Percentiles rank a stretch among this genome's conserved stretches.
Evolutionary conservation across 2,888 invertebrate species (phyloP).

Genomic region (Drosophila vallismaia): DNA sequence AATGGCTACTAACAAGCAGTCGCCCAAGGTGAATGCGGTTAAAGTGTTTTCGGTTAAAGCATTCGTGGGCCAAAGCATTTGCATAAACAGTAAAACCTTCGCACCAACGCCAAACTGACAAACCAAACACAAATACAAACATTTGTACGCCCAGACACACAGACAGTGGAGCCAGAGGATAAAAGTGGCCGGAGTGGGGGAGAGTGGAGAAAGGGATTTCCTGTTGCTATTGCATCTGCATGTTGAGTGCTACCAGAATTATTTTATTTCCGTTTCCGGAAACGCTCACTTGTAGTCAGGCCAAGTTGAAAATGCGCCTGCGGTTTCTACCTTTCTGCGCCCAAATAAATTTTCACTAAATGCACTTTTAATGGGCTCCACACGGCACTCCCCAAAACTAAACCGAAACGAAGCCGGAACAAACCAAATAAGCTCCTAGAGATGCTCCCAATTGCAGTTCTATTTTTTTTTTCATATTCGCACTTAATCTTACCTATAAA

Average conservation of each 20-base stretch:
- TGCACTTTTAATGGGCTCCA: conserved; percentile 76
- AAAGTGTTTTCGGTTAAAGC: conserved; percentile 80
- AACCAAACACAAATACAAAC: conserved; percentile 40
- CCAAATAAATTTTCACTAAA: conserved; percentile 74
- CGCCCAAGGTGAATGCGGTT: conserved; percentile 78
- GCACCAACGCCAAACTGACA: conserved; percentile 33
- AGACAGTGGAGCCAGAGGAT: conserved; percentile 14
- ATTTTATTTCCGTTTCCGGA: conserved; percentile 80
- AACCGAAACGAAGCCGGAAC: conserved; percentile 30
- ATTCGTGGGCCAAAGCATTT: conserved; percentile 68
- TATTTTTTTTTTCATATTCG: neutral
- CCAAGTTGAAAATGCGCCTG: conserved; percentile 68
- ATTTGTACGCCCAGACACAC: conserved; percentile 26
- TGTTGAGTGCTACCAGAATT: conserved; percentile 60
- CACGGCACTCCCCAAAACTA: conserved; percentile 42
- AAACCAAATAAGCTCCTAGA: conserved; percentile 31
- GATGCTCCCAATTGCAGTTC: conserved; percentile 16
- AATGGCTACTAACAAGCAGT: conserved; percentile 77
- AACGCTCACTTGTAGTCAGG: conserved; percentile 57
- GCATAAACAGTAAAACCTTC: conserved; percentile 68
- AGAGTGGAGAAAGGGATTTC: conserved; percentile 15
- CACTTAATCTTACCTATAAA: neutral
- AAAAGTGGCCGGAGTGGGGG: conserved; percentile 10
- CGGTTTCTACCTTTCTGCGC: conserved; percentile 67
- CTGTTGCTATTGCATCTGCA: conserved; percentile 50